Evolutionary conservation across 2,113 vertebrate genomes (phyloP).

Genomic region (Megatriorchis doriae): DNA sequence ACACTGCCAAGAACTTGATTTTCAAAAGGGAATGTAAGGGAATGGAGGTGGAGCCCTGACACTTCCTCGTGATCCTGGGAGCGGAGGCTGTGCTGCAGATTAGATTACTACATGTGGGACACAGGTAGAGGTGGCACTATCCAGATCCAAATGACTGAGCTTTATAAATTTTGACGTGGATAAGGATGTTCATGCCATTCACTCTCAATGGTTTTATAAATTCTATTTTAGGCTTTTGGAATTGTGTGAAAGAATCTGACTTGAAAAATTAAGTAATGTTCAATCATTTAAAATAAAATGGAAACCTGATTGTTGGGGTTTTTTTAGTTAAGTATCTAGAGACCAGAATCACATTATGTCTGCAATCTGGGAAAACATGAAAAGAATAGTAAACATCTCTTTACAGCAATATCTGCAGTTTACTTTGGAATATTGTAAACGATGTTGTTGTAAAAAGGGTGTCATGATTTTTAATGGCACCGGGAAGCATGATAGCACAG

Average conservation of each 20-base stretch:
- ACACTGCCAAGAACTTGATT: neutral
- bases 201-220: neutral
- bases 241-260: slow-evolving; percentile 14
- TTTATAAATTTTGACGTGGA: neutral
- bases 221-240: neutral
- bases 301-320: neutral
- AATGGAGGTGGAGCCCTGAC: neutral
- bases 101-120: neutral
- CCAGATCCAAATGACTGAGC: neutral
- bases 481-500: neutral
- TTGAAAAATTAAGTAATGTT: slow-evolving; percentile 20
- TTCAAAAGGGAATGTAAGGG: neutral
- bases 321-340: neutral
- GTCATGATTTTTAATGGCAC: neutral
- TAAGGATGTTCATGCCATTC: neutral
- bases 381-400: neutral
- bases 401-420: neutral
- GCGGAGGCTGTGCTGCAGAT: neutral
- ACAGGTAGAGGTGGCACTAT: neutral
- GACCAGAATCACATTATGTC: neutral
- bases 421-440: neutral
- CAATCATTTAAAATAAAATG: neutral
- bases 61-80: neutral
- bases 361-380: neutral
- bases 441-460: neutral